Evolutionary conservation across 2,113 vertebrate genomes (phyloP), one percentile per base, ranked within the genome.

Genomic region (Amazona guildingii): DNA sequence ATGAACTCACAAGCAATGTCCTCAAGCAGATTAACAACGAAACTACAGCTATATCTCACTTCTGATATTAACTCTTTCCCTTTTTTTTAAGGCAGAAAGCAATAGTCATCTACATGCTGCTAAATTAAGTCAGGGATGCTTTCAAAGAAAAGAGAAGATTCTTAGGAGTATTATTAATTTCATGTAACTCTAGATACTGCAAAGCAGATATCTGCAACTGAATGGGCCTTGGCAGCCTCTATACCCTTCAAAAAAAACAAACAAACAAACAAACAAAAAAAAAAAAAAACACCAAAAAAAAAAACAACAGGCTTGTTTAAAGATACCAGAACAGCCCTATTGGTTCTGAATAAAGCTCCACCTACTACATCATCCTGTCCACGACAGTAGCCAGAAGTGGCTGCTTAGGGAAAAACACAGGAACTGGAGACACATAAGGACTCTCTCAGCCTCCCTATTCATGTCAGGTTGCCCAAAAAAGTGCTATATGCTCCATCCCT

Each of bases 141-240:
- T 94, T 84, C 73, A 94, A 88, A 92, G 85, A 94, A 93, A 85
- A 85, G 54, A 69, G 64, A 89, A 86, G 80, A 83, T 84, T 91
- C 61, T 91, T 82, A 86, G 51, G 55, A 79, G 48, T 55, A 86
- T 63, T 48, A 89, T 92, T 96, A 95, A 95, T 88, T 95, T 95
- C 73, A 69, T 94, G 51, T 68, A 91, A 75, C 61, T 91, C 83
- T 44, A 33, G 73, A 63, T 59, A 78, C 41, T 79, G 73, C 80
- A 75, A 86, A 86, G 64, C 9, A 94, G 86, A 43, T 33, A 84
- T n/a, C 20, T 86, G 54, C 64, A 94, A 83, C 76, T 84, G 35
- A 77, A 62, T 4, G 16, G 86, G 73, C 76, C 91, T 84, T 35
- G 49, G 86, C 64, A 78, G 82, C 54, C 43, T 64, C 49, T 72